Percentiles rank a stretch among this genome's conserved stretches.
These are phyloP conservation scores for Fratercula arctica DNA, from an alignment of 2,797 vertebrate genomes.

Conservation along the genomic window DNA sequence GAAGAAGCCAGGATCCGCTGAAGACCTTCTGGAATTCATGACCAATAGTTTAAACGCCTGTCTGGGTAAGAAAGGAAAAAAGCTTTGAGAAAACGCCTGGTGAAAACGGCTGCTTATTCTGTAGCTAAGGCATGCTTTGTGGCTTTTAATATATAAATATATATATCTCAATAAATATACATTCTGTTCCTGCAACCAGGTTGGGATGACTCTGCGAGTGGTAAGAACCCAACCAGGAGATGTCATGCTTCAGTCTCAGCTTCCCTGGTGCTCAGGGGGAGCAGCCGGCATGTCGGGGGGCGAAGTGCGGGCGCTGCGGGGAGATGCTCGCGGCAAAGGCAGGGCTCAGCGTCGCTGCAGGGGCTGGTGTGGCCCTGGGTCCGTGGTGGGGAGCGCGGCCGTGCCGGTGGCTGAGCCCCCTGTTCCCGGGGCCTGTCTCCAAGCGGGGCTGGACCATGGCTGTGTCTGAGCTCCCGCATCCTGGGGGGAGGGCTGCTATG, in stretches of 20 bases:
- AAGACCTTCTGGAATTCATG: neutral
- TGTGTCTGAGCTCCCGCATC: neutral
- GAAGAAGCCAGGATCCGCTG: neutral
- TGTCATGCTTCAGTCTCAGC: conserved; percentile 18
- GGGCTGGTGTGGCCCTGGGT: too few relatives aligned
- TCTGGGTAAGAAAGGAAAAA: neutral
- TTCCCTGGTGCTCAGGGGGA: neutral
- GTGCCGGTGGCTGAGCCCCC: fast-evolving
- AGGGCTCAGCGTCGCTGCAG: too few relatives aligned
- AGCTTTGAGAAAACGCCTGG: neutral
- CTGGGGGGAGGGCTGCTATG: neutral
- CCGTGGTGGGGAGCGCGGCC: neutral
- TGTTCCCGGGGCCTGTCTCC: fast-evolving
- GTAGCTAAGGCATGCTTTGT: neutral
- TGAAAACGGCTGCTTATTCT: too few relatives aligned
- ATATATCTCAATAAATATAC: neutral
- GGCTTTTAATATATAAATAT: neutral
- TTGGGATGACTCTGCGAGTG: conserved; percentile 10
- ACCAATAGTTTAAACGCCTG: neutral
- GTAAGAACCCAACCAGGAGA: conserved; percentile 25
- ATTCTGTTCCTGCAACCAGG: conserved; percentile 3
- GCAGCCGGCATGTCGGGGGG: neutral
- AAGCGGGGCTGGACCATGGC: fast-evolving
- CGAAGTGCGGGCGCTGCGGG: neutral
- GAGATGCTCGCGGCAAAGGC: too few relatives aligned